These are phyloP conservation scores for Atherix ibis DNA, from an alignment of 2,888 invertebrate genomes.

Conservation along the genomic window DNA sequence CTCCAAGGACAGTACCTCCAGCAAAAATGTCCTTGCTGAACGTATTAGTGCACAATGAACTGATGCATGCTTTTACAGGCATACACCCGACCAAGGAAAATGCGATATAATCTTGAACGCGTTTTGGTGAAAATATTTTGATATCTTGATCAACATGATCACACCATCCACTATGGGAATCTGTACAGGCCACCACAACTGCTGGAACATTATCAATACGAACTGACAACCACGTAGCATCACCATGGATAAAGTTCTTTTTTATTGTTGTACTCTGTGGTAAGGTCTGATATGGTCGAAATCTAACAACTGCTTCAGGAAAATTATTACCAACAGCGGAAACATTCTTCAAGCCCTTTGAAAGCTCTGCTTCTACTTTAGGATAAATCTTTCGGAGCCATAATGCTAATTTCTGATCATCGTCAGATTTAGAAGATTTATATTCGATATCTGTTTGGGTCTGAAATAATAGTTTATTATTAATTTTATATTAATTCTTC, in stretches of 20 bases:
- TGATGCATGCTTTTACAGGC: slow-evolving; percentile 25
- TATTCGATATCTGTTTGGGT: slow-evolving; percentile 29
- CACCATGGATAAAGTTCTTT: slow-evolving; percentile 18
- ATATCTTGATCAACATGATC: slow-evolving; percentile 26
- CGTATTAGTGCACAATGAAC: slow-evolving; percentile 22
- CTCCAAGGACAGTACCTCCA: slow-evolving; percentile 28
- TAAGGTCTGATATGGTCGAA: slow-evolving; percentile 25
- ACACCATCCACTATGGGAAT: slow-evolving; percentile 28
- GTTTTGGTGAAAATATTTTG: slow-evolving; percentile 22
- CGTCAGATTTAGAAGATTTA: slow-evolving; percentile 14
- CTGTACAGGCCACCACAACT: slow-evolving; percentile 21
- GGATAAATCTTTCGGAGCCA: slow-evolving; percentile 36
- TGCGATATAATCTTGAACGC: slow-evolving; percentile 20
- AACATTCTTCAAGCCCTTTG: slow-evolving; percentile 25
- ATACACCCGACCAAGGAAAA: slow-evolving; percentile 21
- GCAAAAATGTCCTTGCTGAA: slow-evolving; percentile 26
- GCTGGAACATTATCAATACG: slow-evolving; percentile 27
- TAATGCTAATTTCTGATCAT: slow-evolving; percentile 32
- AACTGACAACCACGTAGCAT: slow-evolving; percentile 27
- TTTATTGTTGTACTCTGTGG: slow-evolving; percentile 8
- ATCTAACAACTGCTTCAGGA: slow-evolving; percentile 15
- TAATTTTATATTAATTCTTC: not conserved
- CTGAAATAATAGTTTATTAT: slow-evolving; percentile 13
- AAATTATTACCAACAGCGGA: slow-evolving; percentile 9
- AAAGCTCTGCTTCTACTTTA: slow-evolving; percentile 32